Percentiles rank a stretch among this genome's conserved stretches.
Evolutionary conservation across 2,113 vertebrate genomes (phyloP).

Genomic region (Otis tarda): DNA sequence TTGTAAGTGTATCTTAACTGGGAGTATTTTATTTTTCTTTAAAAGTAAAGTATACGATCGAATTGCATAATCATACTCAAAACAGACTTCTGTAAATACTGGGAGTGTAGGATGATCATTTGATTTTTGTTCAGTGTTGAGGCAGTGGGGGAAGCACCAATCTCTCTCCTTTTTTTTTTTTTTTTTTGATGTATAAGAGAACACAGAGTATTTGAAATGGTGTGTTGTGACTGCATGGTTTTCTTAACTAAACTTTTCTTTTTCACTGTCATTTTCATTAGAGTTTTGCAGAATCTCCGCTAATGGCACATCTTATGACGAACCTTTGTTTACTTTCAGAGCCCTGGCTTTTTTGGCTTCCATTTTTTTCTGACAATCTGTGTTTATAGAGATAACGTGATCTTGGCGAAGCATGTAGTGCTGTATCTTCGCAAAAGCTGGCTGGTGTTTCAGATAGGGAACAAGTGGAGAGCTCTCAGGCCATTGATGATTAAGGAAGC

Average conservation of each 20-base stretch:
- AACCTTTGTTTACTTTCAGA: slow-evolving; percentile 54
- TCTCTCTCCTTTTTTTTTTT: not conserved
- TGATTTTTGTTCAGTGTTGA: not conserved
- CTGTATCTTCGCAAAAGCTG: slow-evolving; percentile 47
- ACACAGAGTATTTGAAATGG: not conserved
- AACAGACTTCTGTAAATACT: not conserved
- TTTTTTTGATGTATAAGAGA: not conserved
- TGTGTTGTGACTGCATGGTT: not conserved
- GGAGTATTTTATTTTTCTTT: not conserved
- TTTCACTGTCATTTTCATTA: not conserved
- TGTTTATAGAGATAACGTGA: slow-evolving; percentile 65
- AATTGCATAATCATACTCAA: not conserved
- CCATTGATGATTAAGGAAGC: slow-evolving; percentile 13
- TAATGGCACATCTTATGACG: not conserved
- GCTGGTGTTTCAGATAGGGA: slow-evolving; percentile 63
- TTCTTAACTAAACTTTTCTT: not conserved
- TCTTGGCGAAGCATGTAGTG: slow-evolving; percentile 55
- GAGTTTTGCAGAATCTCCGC: not conserved
- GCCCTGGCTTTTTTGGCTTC: not conserved
- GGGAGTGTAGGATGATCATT: not conserved
- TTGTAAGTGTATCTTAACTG: not conserved
- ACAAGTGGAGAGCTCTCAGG: not conserved
- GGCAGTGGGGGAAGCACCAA: not conserved
- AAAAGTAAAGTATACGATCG: not conserved
- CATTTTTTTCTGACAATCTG: slow-evolving; percentile 55